Percentiles rank a stretch among this genome's conserved stretches.
Conservation (phyloP, 2,113 vertebrate species). For the Pseudois nayaur region DNA sequence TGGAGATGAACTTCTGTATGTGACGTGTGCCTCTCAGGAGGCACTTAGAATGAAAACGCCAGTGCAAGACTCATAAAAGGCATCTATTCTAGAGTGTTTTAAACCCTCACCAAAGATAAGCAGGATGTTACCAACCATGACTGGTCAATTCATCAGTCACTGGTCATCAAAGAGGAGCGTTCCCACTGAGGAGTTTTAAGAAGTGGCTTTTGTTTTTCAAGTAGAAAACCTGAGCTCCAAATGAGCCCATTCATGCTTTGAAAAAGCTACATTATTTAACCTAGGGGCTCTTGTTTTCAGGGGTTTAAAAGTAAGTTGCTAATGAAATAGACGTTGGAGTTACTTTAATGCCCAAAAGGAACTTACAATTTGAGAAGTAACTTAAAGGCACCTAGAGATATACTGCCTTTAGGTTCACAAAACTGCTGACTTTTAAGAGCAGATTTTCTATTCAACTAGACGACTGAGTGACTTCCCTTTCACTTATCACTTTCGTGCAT, state of each 20-base stretch:
- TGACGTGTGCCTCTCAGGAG: background rate
- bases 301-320: background rate
- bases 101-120: background rate
- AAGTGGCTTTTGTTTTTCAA: background rate
- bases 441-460: background rate
- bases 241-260: background rate
- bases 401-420: background rate
- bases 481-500: no score
- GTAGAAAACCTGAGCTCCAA: background rate
- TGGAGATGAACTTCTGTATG: background rate
- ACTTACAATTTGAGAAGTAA: background rate
- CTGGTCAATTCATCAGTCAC: background rate
- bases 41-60: background rate
- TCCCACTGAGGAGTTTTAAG: background rate
- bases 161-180: background rate
- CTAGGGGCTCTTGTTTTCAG: background rate
- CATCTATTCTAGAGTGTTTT: background rate
- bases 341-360: background rate
- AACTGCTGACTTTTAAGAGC: background rate
- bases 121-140: background rate
- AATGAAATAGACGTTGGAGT: background rate
- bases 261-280: conserved; percentile 5
- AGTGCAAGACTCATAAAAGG: background rate
- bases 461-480: no score
- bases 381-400: background rate